Conservation (phyloP, 2,113 vertebrate species). For the Mus musculus region GRCm39 chr9:47793501-47794000, state of each 20-base stretch:
- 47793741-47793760: conserved; percentile 7
- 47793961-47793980: conserved; percentile 68
- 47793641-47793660: conserved; percentile 29
- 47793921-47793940: conserved; percentile 79
- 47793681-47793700: conserved; percentile 82
- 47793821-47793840: conserved; percentile 78
- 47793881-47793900: conserved; percentile 77
- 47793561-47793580: not conserved
- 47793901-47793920: conserved; percentile 80
- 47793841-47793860: conserved; percentile 82
- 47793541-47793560: conserved; percentile 62
- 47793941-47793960: conserved; percentile 72
- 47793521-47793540: conserved; percentile 60
- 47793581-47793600: not conserved
- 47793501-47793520: conserved; percentile 44
- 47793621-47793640: conserved; percentile 41
- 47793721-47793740: not conserved
- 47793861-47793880: conserved; percentile 77
- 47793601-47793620: conserved; percentile 53
- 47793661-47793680: conserved; percentile 67
- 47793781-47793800: conserved; percentile 81
- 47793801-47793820: conserved; percentile 85
- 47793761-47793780: not conserved
- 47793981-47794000: not conserved
- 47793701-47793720: conserved; percentile 67